Conservation (phyloP, 2,888 invertebrate genomes). For the Ceraclea dissimilis region DNA sequence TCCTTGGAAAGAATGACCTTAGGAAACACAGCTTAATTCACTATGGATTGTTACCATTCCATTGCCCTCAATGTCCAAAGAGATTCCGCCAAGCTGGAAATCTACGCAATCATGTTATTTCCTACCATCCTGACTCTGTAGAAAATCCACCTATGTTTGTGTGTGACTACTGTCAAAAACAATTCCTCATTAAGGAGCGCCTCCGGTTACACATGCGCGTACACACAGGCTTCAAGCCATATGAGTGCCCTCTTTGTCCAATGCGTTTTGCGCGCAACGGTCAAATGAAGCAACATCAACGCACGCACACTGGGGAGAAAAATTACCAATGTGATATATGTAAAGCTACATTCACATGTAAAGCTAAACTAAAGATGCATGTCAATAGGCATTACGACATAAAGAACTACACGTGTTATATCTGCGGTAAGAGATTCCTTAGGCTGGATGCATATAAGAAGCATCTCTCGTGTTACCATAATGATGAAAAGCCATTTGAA, state of each 20-base stretch:
- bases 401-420: slow-evolving; percentile 69
- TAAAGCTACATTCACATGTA: slow-evolving; percentile 60
- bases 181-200: slow-evolving; percentile 69
- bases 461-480: slow-evolving; percentile 69
- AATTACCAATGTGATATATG: slow-evolving; percentile 67
- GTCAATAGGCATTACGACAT: slow-evolving; percentile 65
- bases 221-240: slow-evolving; percentile 65
- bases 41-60: slow-evolving; percentile 54
- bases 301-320: slow-evolving; percentile 65
- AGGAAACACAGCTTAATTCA: slow-evolving; percentile 61
- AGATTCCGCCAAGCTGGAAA: slow-evolving; percentile 58
- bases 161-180: slow-evolving; percentile 68
- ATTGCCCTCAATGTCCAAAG: slow-evolving; percentile 55
- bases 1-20: slow-evolving; percentile 56
- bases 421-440: slow-evolving; percentile 72
- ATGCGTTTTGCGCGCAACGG: slow-evolving; percentile 67
- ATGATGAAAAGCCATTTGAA: slow-evolving; percentile 64
- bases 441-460: slow-evolving; percentile 67
- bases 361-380: slow-evolving; percentile 55
- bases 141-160: slow-evolving; percentile 45
- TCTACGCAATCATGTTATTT: slow-evolving; percentile 55
- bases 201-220: slow-evolving; percentile 63
- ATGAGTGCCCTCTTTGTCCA: slow-evolving; percentile 54
- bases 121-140: slow-evolving; percentile 43
- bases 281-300: slow-evolving; percentile 66